Conservation (phyloP, 2,888 invertebrate species). For the Sericinus montela region DNA sequence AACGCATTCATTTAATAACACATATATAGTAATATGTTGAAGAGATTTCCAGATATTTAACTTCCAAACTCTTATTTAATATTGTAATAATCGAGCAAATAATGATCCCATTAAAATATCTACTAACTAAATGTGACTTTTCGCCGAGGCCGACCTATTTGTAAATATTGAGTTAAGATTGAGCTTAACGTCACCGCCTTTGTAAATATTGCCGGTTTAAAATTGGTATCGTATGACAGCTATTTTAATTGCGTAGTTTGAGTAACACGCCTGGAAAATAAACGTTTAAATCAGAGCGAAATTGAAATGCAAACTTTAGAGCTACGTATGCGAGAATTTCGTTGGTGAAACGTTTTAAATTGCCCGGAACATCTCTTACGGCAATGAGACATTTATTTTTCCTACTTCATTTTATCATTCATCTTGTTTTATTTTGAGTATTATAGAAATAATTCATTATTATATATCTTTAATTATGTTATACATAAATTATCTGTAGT, state of each 20-base stretch:
- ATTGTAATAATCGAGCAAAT: no score
- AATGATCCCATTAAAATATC: no score
- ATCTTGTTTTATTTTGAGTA: conserved; percentile 12
- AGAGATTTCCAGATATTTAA: no score
- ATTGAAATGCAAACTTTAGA: conserved; percentile 3
- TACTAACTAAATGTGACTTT: conserved; percentile 24
- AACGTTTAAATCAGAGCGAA: conserved; percentile 5
- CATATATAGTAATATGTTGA: no score
- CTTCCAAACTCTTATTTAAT: no score
- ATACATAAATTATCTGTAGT: conserved; percentile 22
- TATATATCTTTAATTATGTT: conserved; percentile 22
- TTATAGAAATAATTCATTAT: conserved; percentile 16
- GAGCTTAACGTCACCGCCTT: conserved; percentile 32
- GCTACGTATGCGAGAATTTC: conserved; percentile 6
- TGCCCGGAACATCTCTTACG: conserved; percentile 74
- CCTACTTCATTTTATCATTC: conserved; percentile 20
- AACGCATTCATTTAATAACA: no score
- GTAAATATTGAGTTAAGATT: conserved; percentile 47
- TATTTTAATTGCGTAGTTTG: conserved; percentile 14
- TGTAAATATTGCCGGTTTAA: conserved; percentile 29
- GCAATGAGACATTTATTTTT: conserved; percentile 30
- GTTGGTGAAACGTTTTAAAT: conserved; percentile 20
- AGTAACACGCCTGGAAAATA: conserved; percentile 12
- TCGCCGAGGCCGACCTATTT: conserved; percentile 50
- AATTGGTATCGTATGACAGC: conserved; percentile 14